Evolutionary conservation across 1,140 invertebrate species (phyloP).

Genomic region (Diuraphis noxia): DNA sequence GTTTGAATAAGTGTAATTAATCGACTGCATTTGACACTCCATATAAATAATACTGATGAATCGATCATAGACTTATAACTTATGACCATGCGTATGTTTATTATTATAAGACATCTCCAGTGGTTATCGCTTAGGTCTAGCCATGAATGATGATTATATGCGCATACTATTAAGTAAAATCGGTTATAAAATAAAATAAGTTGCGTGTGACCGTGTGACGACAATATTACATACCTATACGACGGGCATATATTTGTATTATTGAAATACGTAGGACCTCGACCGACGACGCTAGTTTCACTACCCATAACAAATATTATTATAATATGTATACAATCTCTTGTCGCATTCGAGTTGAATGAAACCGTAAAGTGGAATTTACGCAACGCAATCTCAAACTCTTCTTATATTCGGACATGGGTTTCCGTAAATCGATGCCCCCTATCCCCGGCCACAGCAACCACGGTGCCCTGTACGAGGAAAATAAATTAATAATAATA

Average conservation of each 20-base stretch:
- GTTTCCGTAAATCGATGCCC: neutral
- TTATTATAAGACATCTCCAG: neutral
- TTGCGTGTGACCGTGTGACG: neutral
- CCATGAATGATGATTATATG: neutral
- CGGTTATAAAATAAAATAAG: neutral
- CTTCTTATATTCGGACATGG: neutral
- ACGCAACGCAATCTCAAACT: neutral
- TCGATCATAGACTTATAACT: neutral
- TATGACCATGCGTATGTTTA: too few relatives aligned
- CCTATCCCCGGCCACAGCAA: too few relatives aligned
- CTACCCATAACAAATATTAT: neutral
- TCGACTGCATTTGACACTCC: neutral
- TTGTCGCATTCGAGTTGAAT: constrained; percentile 10
- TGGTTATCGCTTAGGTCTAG: neutral
- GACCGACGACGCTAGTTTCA: neutral
- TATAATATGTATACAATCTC: neutral
- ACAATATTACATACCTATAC: neutral
- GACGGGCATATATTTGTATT: constrained; percentile 4
- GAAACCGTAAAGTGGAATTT: neutral
- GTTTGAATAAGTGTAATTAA: neutral
- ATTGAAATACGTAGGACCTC: neutral
- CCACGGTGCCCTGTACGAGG: neutral
- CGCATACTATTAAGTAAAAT: constrained; percentile 5
- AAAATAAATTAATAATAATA: constrained; percentile 8
- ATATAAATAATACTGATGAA: neutral